phyloP scores from a whole-genome alignment of 2,888 invertebrate species.

The Eugnorisma glareosa region DNA sequence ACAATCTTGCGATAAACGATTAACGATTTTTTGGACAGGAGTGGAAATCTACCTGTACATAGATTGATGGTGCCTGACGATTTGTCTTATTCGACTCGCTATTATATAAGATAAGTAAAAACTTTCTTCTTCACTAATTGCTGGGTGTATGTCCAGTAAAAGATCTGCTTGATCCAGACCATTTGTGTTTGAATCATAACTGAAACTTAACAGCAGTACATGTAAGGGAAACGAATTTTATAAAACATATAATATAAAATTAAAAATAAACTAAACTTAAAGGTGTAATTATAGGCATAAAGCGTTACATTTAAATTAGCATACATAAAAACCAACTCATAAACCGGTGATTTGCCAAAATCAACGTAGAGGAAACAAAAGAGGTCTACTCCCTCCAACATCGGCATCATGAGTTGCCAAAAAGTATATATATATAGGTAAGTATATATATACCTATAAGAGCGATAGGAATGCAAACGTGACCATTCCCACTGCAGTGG shows the following conservation, averaged over 20 bases:
- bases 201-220: slow-evolving; percentile 57
- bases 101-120: slow-evolving; percentile 66
- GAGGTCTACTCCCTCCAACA: slow-evolving; percentile 68
- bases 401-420: slow-evolving; percentile 65
- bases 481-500: slow-evolving; percentile 66
- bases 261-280: slow-evolving; percentile 76
- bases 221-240: not conserved
- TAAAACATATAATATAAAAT: not conserved
- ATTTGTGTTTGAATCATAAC: slow-evolving; percentile 81
- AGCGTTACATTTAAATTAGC: slow-evolving; percentile 66
- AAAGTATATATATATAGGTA: too few relatives aligned
- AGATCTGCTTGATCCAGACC: slow-evolving; percentile 81
- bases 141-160: slow-evolving; percentile 72
- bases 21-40: too few relatives aligned
- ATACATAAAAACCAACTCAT: slow-evolving; percentile 75
- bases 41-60: slow-evolving; percentile 73
- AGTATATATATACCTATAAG: too few relatives aligned
- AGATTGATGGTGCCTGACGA: slow-evolving; percentile 75
- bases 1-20: not conserved
- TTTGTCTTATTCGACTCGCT: slow-evolving; percentile 72
- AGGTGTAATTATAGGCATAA: slow-evolving; percentile 73
- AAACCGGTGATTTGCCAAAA: slow-evolving; percentile 73
- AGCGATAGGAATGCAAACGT: slow-evolving; percentile 63
- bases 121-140: slow-evolving; percentile 65
- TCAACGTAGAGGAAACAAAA: slow-evolving; percentile 75